phyloP scores from a whole-genome alignment of 2,113 vertebrate genomes.

The Galemys pyrenaicus region DNA sequence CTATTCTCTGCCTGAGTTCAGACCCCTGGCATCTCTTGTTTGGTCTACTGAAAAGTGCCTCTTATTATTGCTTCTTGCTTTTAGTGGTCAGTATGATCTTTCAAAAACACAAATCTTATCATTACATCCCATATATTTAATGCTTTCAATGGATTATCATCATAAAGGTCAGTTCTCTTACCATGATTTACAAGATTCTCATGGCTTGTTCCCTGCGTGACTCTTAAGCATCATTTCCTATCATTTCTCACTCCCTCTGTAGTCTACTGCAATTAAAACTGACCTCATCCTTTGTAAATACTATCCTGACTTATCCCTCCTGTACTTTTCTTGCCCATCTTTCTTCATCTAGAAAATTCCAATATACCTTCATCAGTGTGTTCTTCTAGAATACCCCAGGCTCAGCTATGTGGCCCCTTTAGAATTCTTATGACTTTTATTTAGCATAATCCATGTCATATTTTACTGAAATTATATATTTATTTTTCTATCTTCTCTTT shows the following conservation, averaged over 20 bases:
- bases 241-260: neutral
- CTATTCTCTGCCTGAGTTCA: neutral
- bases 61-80: neutral
- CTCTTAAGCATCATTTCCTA: neutral
- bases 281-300: neutral
- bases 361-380: neutral
- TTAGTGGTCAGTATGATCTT: neutral
- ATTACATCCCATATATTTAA: neutral
- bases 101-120: neutral
- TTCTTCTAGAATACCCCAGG: neutral
- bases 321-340: neutral
- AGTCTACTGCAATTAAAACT: neutral
- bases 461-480: neutral
- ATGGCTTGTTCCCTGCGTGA: neutral
- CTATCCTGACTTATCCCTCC: neutral
- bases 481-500: neutral
- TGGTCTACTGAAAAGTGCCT: neutral
- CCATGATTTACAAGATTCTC: neutral
- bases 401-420: neutral
- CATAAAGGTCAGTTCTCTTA: neutral
- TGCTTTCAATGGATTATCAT: neutral
- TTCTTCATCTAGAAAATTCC: neutral
- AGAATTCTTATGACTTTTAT: neutral
- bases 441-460: neutral
- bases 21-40: neutral